Base-by-base conservation (phyloP, 2,797 vertebrate genomes). In the Craterocephalus amniculus region DNA sequence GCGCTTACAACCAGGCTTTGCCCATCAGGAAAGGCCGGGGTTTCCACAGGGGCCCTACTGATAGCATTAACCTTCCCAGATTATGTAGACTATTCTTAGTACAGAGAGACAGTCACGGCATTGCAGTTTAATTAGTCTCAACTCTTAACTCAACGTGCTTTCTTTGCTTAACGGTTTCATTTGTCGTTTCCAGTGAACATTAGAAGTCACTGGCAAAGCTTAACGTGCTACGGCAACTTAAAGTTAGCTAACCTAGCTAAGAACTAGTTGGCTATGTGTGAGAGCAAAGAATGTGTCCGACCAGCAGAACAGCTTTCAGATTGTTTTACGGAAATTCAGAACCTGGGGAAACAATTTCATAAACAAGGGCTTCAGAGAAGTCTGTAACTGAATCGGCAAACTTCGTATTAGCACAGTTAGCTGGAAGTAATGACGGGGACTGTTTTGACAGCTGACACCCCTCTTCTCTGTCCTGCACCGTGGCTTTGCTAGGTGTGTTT, bases 391-490 rank as follows among this genome's bases (percentile, higher is more conserved):
- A 6, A 34, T 27, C 67, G 64, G 31, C 58, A 64, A 10, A 48
- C 13, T 52, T 40, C 67, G 36, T 52, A 59, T 59, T 80, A 74
- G 70, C 76, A 45, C 13, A 65, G 75, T 72, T 69, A 65, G 62
- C 74, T 24, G 48, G 52, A 18, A 45, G 38, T 64, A 69, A 77
- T 84, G 76, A 86, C 82, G 63, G 70, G 70, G 56, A 65, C 56
- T 92, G 90, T 92, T 93, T 88, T 92, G 92, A 93, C 92, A 93
- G 92, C 88, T 93, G 92, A 92, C 90, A 89, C 89, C 85, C 79
- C 75, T 78, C 63, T 80, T 36, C 38, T 40, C 79, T 58, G 80
- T 70, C 77, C 83, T 54, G 83, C 67, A 81, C 81, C 65, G 70
- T 62, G 76, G 54, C 83, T 68, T 27, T 54, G 73, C 65, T 80